Base-by-base conservation (phyloP, 1,140 invertebrate genomes). In the Zophobas atratus region DNA sequence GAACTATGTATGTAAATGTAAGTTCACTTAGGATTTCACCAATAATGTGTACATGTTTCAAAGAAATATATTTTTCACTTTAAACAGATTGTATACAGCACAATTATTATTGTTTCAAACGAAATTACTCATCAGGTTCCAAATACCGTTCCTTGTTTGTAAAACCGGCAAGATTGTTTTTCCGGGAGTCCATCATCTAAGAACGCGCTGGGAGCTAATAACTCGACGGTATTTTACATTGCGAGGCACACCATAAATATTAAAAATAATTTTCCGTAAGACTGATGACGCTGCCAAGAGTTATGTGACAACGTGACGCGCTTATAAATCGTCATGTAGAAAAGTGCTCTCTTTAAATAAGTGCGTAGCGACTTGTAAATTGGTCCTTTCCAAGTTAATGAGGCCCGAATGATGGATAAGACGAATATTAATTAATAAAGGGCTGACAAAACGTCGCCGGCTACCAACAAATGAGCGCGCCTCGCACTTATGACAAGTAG, bases 381-480 rank as follows among this genome's bases (percentile, higher is more conserved):
- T 80, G 82, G 78, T 79, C 78, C 78, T 81, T 81, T 79, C 80
- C 57, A 46, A 70, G 57, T 77, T 83, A 83, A 83, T 83, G 82
- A 83, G 81, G 43, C 71, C 33, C 38, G 70, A 76, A 82, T 83
- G 82, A 83, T 77, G 77, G 48, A 81, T 80, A 77, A 70, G 73
- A 63, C 70, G 75, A 41, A 80, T 82, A 82, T 83, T 82, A 82
- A 83, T 83, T 83, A 82, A 79, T 83, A 82, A 81, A 74, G 77
- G 79, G 72, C 76, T 81, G 78, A 79, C 77, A 77, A 81, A 81
- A 82, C 77, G 67, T 79, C 57, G 71, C 57, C 41, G n/a, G 75
- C 20, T 53, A 36, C 32, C 77, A 79, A 83, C 84, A 84, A 84
- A 84, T 82, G 80, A 79, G 76, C 75, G 43, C 57, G 71, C 72